Evolutionary conservation across 2,797 vertebrate species (phyloP).

Genomic region (Sciaenops ocellatus): DNA sequence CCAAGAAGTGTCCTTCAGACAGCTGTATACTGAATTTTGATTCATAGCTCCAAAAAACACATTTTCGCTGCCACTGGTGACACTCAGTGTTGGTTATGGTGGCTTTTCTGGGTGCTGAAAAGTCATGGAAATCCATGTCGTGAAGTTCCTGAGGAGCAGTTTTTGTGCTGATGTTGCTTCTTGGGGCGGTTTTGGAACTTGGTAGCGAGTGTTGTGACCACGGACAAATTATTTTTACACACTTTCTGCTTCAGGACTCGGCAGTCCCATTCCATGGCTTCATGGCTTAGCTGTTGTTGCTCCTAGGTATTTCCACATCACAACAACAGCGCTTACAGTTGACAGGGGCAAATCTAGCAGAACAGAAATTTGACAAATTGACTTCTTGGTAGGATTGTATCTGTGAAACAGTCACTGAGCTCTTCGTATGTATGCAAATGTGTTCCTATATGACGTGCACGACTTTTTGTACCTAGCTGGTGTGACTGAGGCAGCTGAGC

Average conservation of each 20-base stretch:
- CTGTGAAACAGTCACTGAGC: neutral
- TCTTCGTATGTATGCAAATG: conserved; percentile 11
- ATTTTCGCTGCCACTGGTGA: neutral
- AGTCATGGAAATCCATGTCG: conserved; percentile 18
- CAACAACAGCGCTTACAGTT: conserved; percentile 35
- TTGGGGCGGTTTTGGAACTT: conserved; percentile 51
- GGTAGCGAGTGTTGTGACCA: conserved; percentile 31
- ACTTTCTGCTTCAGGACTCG: conserved; percentile 34
- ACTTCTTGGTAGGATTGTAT: conserved; percentile 14
- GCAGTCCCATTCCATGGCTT: conserved; percentile 36
- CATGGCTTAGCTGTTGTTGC: conserved; percentile 53
- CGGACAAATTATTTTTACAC: conserved; percentile 60
- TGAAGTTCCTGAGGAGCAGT: conserved; percentile 26
- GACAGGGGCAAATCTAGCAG: conserved; percentile 16
- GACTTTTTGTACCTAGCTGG: no score
- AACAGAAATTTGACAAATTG: conserved; percentile 33
- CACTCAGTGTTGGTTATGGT: neutral
- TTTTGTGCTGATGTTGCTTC: conserved; percentile 49
- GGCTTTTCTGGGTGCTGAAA: conserved; percentile 10
- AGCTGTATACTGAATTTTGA: neutral
- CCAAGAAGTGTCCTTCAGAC: conserved; percentile 1
- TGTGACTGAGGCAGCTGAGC: neutral
- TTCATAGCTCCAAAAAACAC: conserved; percentile 4
- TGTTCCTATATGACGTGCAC: neutral
- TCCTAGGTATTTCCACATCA: conserved; percentile 53